These are phyloP conservation scores for Lipophrys pholis DNA, from an alignment of 2,113 vertebrate species.

Conservation along the genomic window DNA sequence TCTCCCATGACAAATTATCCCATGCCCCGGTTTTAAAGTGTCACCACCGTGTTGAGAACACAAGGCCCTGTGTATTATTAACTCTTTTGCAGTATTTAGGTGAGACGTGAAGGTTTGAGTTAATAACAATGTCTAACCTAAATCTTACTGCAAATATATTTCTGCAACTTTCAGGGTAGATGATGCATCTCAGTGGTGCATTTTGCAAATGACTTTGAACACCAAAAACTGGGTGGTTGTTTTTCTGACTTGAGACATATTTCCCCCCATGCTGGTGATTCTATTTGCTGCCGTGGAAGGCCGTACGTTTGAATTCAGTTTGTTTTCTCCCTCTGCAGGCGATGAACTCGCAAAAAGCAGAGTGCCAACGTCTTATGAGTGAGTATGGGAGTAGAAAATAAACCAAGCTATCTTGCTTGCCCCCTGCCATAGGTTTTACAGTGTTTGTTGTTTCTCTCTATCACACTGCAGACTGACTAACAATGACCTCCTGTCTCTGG, in stretches of 20 bases:
- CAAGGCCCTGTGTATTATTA: slow-evolving; percentile 6
- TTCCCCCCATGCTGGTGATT: neutral
- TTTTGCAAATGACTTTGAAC: slow-evolving; percentile 11
- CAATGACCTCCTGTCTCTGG: slow-evolving; percentile 93
- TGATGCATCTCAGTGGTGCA: slow-evolving; percentile 32
- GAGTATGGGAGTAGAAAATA: slow-evolving; percentile 74
- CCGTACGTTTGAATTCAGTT: slow-evolving; percentile 2
- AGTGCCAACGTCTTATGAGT: slow-evolving; percentile 86
- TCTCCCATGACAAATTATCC: slow-evolving; percentile 7
- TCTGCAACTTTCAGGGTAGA: neutral
- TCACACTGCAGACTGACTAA: slow-evolving; percentile 82
- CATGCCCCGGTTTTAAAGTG: slow-evolving; percentile 49
- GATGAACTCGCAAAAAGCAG: slow-evolving; percentile 92
- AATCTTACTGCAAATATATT: slow-evolving; percentile 50
- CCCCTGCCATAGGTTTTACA: neutral
- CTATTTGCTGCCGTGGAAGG: slow-evolving; percentile 7
- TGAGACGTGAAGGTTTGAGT: neutral
- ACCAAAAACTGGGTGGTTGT: neutral
- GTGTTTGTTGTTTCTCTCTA: neutral
- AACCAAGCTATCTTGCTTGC: neutral
- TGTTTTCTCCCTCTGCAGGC: slow-evolving; percentile 80
- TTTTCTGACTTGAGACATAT: neutral
- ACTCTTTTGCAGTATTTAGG: slow-evolving; percentile 36
- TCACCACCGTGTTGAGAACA: slow-evolving; percentile 27
- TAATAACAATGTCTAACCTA: slow-evolving; percentile 6